Evolutionary conservation across 2,888 invertebrate genomes (phyloP), one percentile per base, ranked within the genome.

Genomic region (Notocelia uddmanniana): DNA sequence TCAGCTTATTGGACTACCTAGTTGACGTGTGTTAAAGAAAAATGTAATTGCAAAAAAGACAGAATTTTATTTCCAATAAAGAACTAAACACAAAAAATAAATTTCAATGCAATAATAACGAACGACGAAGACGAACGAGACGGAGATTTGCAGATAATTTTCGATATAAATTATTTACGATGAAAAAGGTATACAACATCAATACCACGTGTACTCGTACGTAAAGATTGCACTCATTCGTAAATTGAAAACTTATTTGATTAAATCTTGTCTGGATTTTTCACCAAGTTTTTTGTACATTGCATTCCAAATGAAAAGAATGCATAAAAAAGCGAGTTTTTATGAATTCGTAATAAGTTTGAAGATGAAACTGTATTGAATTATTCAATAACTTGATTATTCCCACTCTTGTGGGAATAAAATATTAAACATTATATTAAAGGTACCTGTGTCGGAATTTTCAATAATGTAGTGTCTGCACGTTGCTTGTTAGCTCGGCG

Each of bases 301-400:
- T 37, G 45, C 45, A 63, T 48, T 50, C 26, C 3, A n/a, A 59
- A 70, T 59, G 41, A 66, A 41, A 45, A 48, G 31, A 70, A 58
- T 70, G 50, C 37, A 64, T 59, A 58, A 52, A 69, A 66, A 63
- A 57, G 15, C 15, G 26, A 10, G 23, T 52, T 69, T 54, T 58
- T 58, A 64, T 70, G 50, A 70, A 52, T 58, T 70, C 41, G 31
- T 70, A 3, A 59, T 26, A 19, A 48, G 26, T 48, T 59, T 63
- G 31, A 69, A 69, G 62, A 57, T 69, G 31, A 48, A 58, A 18
- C n/a, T 31, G 45, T 59, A 63, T 55, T 70, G 58, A 52, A 70
- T 66, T 41, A 64, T 66, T 70, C 31, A 52, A 58, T 52, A 48
- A 70, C 58, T 58, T 19, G 5, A 37, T 34, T n/a, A 50, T 58